Evolutionary conservation across 2,888 invertebrate genomes (phyloP), one percentile per base, ranked within the genome.

Genomic region (Dinocampus coccinellae): DNA sequence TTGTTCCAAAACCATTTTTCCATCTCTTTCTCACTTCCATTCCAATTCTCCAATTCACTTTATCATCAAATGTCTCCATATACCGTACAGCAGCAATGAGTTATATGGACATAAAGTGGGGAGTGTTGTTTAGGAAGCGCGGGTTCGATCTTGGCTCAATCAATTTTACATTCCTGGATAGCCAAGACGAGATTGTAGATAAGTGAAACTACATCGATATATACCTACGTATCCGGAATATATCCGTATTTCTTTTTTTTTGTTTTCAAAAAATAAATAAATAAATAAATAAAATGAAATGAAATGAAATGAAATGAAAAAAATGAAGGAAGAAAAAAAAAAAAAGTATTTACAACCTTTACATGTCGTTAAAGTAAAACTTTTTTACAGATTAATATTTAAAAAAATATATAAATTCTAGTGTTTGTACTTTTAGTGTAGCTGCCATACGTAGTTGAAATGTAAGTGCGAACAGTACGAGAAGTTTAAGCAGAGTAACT

Each of bases 51-150:
- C 47, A n/a, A 20, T n/a, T 47, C 7, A 16, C 47, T 47, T 16
- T 47, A 47, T 47, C 47, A 47, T 47, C 47, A 16, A 47, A 47
- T 47, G 47, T n/a, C 16, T 16, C n/a, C 16, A 47, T 47, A 16
- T 16, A 47, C 3, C 9, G 16, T 47, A 47, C 22, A 20, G 62
- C 13, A 33, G 2, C 22, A 80, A 80, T 77, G 76, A 75, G 77
- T 78, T 78, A 79, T 78, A 78, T 79, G 76, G 75, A 75, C 78
- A 76, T 79, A 81, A 82, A 84, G 82, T 81, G 80, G 79, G 76
- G 80, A 81, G 80, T 80, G 74, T 73, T 82, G 81, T 82, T 77
- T 78, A 80, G 80, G 80, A 83, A 83, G 78, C 81, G 79, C 80
- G 29, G 79, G 76, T 78, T 77, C 79, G 76, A 83, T 81, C 79